phyloP scores from a whole-genome alignment of 1,140 invertebrate genomes.

The Patella vulgata region DNA sequence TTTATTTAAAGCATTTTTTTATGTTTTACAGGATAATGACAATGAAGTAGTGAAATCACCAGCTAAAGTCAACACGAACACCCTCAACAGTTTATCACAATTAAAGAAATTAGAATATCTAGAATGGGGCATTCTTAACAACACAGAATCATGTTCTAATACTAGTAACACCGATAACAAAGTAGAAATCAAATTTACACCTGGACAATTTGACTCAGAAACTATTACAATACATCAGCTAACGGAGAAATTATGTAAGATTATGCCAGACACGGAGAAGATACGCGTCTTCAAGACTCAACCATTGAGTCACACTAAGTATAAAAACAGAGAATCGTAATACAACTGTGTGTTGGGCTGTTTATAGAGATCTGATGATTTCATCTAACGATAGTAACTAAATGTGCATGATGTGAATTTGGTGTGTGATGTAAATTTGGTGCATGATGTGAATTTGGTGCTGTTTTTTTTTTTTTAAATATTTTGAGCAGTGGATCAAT shows the following conservation, averaged over 20 bases:
- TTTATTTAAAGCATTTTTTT: too few relatives aligned
- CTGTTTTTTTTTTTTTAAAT: too few relatives aligned
- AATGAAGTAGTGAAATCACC: neutral
- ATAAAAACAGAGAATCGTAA: too few relatives aligned
- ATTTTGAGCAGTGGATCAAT: too few relatives aligned
- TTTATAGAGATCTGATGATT: too few relatives aligned
- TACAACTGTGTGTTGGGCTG: too few relatives aligned
- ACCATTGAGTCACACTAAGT: too few relatives aligned
- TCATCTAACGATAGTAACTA: too few relatives aligned
- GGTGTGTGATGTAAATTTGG: too few relatives aligned
- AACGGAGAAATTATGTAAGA: constrained; percentile 2
- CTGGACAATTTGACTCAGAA: neutral
- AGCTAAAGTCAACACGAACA: constrained; percentile 37
- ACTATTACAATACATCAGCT: constrained; percentile 5
- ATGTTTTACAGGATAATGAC: too few relatives aligned
- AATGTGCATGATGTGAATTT: too few relatives aligned
- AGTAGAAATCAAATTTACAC: constrained; percentile 8
- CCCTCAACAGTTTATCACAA: constrained; percentile 30
- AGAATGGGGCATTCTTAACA: constrained; percentile 43
- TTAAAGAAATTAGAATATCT: constrained; percentile 29
- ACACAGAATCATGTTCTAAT: constrained; percentile 8
- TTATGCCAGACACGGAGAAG: neutral
- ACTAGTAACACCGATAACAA: neutral
- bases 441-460: too few relatives aligned
- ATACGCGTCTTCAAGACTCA: constrained; percentile 18